Conservation (phyloP, 2,113 vertebrate species). For the Pelecanus crispus region DNA sequence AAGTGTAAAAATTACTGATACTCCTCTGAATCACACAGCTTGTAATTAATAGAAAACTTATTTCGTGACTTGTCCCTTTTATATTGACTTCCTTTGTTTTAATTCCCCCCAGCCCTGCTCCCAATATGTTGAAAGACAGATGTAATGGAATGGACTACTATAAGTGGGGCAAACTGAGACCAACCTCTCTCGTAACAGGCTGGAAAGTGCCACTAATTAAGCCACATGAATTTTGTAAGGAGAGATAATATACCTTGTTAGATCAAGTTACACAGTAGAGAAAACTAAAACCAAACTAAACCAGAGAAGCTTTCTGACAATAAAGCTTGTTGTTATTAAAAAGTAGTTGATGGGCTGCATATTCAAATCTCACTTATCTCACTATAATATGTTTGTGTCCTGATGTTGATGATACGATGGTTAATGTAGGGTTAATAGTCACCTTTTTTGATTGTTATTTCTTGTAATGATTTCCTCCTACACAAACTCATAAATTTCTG, state of each 20-base stretch:
- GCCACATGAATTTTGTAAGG: neutral
- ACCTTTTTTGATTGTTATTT: neutral
- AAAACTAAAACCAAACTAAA: neutral
- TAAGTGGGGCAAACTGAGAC: neutral
- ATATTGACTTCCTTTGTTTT: neutral
- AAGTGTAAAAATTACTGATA: neutral
- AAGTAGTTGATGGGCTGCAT: neutral
- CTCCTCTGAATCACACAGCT: neutral
- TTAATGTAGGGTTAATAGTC: neutral
- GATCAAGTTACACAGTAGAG: neutral
- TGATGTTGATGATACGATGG: neutral
- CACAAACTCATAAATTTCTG: neutral
- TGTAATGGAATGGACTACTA: neutral
- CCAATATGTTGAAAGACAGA: neutral
- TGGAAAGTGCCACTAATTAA: neutral
- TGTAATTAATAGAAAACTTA: neutral
- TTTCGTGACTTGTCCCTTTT: neutral
- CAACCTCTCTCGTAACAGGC: neutral
- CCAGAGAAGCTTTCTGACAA: neutral
- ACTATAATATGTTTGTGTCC: neutral
- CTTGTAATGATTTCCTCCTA: neutral
- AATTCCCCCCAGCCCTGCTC: no score
- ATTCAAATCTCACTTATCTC: neutral
- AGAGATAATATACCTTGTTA: neutral
- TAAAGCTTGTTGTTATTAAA: neutral